Conservation (phyloP, 2,888 invertebrate genomes). For the Phyto melanocephala region DNA sequence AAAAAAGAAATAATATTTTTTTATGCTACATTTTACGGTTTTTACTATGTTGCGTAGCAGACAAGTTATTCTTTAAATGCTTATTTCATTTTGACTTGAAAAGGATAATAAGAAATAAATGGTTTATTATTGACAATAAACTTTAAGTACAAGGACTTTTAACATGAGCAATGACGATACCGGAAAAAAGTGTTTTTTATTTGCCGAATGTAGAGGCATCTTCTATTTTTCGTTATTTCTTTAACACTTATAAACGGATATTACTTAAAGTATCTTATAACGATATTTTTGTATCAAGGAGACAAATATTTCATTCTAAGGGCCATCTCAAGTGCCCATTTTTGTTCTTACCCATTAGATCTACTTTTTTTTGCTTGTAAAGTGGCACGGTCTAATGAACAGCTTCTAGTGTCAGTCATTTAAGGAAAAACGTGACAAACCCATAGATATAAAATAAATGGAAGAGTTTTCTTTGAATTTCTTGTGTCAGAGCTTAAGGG, state of each 20-base stretch:
- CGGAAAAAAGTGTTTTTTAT: too few relatives aligned
- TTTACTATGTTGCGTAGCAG: neutral
- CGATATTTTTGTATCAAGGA: too few relatives aligned
- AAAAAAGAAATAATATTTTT: neutral
- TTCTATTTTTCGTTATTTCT: too few relatives aligned
- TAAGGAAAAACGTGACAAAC: constrained; percentile 53
- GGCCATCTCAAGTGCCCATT: too few relatives aligned
- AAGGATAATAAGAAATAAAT: neutral
- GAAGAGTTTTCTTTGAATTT: neutral
- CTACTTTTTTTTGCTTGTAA: too few relatives aligned
- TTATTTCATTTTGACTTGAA: neutral
- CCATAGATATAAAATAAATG: neutral
- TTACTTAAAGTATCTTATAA: too few relatives aligned
- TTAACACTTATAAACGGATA: too few relatives aligned
- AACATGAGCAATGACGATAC: too few relatives aligned
- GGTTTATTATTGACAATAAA: neutral
- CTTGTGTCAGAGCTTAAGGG: neutral
- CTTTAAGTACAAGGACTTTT: neutral
- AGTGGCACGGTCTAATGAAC: too few relatives aligned
- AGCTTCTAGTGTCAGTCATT: neutral
- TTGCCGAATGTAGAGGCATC: too few relatives aligned
- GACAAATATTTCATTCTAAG: too few relatives aligned
- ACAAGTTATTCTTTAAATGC: neutral
- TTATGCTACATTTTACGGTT: neutral
- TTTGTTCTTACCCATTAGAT: too few relatives aligned